Base-by-base conservation (phyloP, 1,140 invertebrate species). In the Caerostris extrusa region DNA sequence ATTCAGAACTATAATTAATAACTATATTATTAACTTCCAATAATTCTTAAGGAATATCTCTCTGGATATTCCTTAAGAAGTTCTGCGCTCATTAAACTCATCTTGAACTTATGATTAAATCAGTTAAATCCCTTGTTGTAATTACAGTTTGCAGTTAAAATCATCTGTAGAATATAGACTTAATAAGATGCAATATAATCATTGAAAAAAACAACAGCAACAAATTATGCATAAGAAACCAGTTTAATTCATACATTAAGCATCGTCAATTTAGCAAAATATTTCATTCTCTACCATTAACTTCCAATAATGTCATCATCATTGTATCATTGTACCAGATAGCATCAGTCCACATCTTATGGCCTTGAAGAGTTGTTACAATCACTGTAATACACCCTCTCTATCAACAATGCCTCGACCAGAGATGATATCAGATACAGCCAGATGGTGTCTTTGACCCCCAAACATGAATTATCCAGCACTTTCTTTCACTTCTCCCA, bases 391-490 rank as follows among this genome's bases (percentile, higher is more conserved):
- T 34, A 71, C 69, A 19, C 69, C 34, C 19, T 19, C 69, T 7
- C 4, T 71, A 50, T 19, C 69, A 50, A 71, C 69, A 34, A 71
- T 71, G 67, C 8, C 19, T 10, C 19, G 19, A 10, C 3, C 7
- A 34, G 50, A 34, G 19, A 71, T n/a, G 50, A 34, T 50, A 71
- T 7, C 4, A 64, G 12, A 64, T 14, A 10, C 17, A n/a, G 0
- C 50, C 10, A 10, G 34, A 71, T 71, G 69, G 81, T 56, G 53
- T 57, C 34, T 57, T 83, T 83, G 81, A 83, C 81, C 81, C 12
- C 56, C 81, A 83, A 55, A 83, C 81, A 83, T 8, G 81, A 83
- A 83, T 83, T 83, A 83, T 3, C 17, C 17, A 56, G 55, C 81
- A 83, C 81, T 83, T 83, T 83, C 56, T 57, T 34, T 34, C 34